phyloP scores from a whole-genome alignment of 2,888 invertebrate genomes.

The Drosophila flavopinicola region DNA sequence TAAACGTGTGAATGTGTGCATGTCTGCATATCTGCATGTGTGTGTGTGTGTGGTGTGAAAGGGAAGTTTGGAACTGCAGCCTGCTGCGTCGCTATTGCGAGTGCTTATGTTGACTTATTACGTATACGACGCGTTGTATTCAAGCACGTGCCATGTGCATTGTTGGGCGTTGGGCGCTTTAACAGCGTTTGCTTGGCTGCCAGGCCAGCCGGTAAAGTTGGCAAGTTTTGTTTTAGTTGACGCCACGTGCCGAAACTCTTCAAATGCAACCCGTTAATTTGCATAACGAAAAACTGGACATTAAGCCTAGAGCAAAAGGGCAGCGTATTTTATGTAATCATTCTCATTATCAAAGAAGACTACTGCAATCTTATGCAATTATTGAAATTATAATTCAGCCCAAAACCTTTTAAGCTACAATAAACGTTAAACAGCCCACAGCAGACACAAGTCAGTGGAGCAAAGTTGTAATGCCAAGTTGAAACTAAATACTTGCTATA shows the following conservation, averaged over 20 bases:
- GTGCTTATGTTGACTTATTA: conserved; percentile 68
- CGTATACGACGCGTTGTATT: conserved; percentile 58
- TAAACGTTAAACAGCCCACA: background rate
- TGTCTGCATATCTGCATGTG: conserved; percentile 7
- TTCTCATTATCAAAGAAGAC: conserved; percentile 14
- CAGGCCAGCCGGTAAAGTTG: conserved; percentile 3
- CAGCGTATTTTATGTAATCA: conserved; percentile 30
- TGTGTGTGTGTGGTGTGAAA: background rate
- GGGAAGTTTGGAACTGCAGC: conserved; percentile 32
- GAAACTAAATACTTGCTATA: background rate
- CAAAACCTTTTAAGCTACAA: background rate
- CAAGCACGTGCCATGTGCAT: conserved; percentile 55
- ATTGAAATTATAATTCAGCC: conserved; percentile 4
- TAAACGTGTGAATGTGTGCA: conserved; percentile 16
- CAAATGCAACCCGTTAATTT: conserved; percentile 16
- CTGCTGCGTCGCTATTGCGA: conserved; percentile 18
- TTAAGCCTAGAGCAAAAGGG: background rate
- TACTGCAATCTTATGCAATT: conserved; percentile 14
- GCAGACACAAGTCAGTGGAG: conserved; percentile 1
- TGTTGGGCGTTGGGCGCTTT: conserved; percentile 15
- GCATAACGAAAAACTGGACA: conserved; percentile 21
- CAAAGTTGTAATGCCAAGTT: background rate
- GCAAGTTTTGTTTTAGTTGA: conserved; percentile 31
- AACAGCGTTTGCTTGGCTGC: conserved; percentile 48
- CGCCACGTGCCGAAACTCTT: conserved; percentile 32